phyloP scores from a whole-genome alignment of 2,797 vertebrate genomes.

The Lerista edwardsae region DNA sequence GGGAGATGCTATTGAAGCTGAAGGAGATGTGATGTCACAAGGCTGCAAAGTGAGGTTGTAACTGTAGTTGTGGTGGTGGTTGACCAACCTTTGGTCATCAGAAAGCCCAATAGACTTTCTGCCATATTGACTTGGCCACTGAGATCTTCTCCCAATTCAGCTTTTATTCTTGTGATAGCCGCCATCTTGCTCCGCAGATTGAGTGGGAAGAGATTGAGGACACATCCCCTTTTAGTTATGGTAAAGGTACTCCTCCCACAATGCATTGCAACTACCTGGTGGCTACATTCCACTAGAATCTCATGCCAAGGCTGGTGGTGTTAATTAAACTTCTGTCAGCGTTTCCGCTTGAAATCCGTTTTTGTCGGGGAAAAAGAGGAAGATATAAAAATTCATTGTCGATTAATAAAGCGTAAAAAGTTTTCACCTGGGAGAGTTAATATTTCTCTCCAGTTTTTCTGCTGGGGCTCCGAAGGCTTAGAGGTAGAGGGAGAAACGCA shows the following conservation, averaged over 20 bases:
- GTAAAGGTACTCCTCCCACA: background rate
- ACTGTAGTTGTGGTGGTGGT: no score
- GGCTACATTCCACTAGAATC: background rate
- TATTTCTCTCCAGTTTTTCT: background rate
- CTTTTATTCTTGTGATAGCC: background rate
- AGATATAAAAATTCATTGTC: slow-evolving; percentile 16
- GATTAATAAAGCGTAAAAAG: background rate
- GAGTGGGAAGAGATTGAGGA: background rate
- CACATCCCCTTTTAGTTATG: no score
- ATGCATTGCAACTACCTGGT: background rate
- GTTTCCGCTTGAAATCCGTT: slow-evolving; percentile 14
- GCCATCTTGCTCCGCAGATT: background rate
- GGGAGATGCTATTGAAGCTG: no score
- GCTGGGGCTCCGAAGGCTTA: background rate
- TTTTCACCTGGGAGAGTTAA: background rate
- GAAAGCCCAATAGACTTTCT: no score
- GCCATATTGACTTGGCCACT: no score
- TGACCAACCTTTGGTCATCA: no score
- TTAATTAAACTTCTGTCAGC: background rate
- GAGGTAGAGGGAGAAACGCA: accelerated
- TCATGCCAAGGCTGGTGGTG: background rate
- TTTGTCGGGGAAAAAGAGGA: background rate
- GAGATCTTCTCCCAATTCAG: no score
- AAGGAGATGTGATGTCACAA: no score
- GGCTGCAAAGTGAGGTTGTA: no score